Conservation (phyloP, 2,113 vertebrate species). For the Phoxinus phoxinus region DNA sequence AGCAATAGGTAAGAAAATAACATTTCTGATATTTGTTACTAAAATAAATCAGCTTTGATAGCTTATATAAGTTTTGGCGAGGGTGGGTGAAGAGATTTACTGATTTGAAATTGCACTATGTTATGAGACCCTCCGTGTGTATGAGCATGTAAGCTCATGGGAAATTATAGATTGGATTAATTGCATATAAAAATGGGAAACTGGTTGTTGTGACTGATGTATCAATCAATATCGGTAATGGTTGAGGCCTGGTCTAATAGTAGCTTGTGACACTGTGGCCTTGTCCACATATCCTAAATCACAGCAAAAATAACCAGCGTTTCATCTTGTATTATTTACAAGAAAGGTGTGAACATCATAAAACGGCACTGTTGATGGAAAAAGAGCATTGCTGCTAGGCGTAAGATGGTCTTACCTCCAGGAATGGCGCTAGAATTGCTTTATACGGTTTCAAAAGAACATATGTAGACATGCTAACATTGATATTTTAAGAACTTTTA, state of each 20-base stretch:
- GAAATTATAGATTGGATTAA: slow-evolving; percentile 67
- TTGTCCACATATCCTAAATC: slow-evolving; percentile 9
- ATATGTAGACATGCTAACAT: background rate
- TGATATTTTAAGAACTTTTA: background rate
- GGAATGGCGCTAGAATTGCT: background rate
- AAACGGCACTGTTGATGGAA: background rate
- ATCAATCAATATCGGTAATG: background rate
- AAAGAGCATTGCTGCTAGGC: background rate
- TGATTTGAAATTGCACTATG: slow-evolving; percentile 58
- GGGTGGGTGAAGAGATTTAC: background rate
- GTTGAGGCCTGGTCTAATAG: slow-evolving; percentile 33
- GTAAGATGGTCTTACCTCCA: background rate
- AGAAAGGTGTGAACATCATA: background rate
- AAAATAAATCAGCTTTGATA: slow-evolving; percentile 44
- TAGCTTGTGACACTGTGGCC: background rate
- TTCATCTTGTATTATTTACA: slow-evolving; percentile 1
- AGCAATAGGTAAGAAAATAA: slow-evolving; percentile 44
- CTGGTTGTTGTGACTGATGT: slow-evolving; percentile 37
- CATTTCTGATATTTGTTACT: background rate
- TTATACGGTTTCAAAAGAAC: background rate
- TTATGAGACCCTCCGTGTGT: slow-evolving; percentile 51
- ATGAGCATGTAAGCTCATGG: slow-evolving; percentile 58
- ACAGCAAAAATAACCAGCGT: background rate
- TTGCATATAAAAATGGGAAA: slow-evolving; percentile 44
- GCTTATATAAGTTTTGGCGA: slow-evolving; percentile 1